phyloP scores from a whole-genome alignment of 2,113 vertebrate genomes.

The Pelecanus crispus region DNA sequence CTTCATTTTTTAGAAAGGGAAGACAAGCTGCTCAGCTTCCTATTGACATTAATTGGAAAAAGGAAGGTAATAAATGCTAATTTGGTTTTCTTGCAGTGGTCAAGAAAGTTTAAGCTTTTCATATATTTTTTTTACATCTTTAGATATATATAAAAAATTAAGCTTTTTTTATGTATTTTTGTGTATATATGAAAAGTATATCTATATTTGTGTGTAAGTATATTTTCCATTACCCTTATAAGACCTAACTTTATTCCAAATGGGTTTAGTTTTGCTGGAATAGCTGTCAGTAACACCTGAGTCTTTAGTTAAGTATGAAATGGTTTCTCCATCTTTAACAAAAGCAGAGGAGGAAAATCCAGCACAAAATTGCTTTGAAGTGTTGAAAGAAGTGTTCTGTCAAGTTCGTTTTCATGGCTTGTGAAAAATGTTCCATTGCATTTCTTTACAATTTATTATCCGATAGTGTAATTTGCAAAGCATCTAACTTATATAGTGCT shows the following conservation, averaged over 20 bases:
- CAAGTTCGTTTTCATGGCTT: not conserved
- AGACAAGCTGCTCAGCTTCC: not conserved
- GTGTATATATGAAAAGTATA: not conserved
- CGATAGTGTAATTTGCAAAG: not conserved
- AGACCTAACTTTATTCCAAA: not conserved
- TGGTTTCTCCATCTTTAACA: not conserved
- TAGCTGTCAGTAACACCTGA: not conserved
- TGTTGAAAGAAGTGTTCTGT: not conserved
- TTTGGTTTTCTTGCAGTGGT: not conserved
- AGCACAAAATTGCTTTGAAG: not conserved
- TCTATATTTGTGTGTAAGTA: not conserved
- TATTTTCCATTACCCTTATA: not conserved
- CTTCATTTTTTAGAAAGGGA: not conserved
- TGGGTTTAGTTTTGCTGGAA: not conserved
- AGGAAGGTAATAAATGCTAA: not conserved
- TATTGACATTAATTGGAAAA: not conserved
- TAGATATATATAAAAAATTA: not conserved
- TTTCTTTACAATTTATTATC: not conserved
- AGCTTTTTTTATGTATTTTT: not conserved
- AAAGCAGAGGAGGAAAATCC: not conserved
- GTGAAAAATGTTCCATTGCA: not conserved
- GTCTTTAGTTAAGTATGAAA: not conserved
- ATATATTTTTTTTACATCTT: not conserved
- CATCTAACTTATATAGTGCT: not conserved
- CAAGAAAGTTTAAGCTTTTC: not conserved